These are phyloP conservation scores for Paedocypris sp. DNA, from an alignment of 2,113 vertebrate genomes.

Conservation along the genomic window DNA sequence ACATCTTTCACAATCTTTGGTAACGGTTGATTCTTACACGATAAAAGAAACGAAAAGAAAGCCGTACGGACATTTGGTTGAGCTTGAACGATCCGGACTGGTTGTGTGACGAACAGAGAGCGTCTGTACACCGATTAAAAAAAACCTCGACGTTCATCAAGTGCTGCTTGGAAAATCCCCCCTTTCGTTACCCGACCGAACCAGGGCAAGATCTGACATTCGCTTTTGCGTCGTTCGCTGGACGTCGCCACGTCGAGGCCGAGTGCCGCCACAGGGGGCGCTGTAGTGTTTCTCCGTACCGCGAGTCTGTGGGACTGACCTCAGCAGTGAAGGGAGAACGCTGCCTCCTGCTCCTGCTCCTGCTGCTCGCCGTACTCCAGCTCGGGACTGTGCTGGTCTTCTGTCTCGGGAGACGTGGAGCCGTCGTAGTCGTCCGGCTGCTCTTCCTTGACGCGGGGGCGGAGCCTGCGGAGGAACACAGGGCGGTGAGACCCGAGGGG, in stretches of 20 bases:
- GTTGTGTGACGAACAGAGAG: slow-evolving; percentile 10
- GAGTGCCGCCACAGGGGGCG: slow-evolving; percentile 14
- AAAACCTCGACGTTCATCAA: slow-evolving; percentile 33
- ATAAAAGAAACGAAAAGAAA: not conserved
- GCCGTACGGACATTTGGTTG: slow-evolving; percentile 12
- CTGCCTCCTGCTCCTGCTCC: slow-evolving; percentile 55
- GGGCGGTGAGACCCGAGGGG: not conserved
- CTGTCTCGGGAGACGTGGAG: slow-evolving; percentile 80
- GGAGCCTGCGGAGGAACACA: slow-evolving; percentile 51
- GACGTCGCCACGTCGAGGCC: no score
- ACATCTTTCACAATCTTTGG: slow-evolving; percentile 38
- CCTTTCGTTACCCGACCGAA: slow-evolving; percentile 33
- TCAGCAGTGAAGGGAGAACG: slow-evolving; percentile 41
- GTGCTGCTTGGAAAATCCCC: slow-evolving; percentile 39
- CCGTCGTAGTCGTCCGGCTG: slow-evolving; percentile 83
- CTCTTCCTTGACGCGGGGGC: slow-evolving; percentile 83
- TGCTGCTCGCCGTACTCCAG: slow-evolving; percentile 74
- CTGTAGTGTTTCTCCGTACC: not conserved
- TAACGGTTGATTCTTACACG: slow-evolving; percentile 16
- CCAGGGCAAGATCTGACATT: slow-evolving; percentile 32
- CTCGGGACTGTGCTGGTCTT: slow-evolving; percentile 80
- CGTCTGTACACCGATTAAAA: slow-evolving; percentile 36
- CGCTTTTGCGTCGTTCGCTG: slow-evolving; percentile 27
- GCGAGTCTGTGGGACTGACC: slow-evolving; percentile 15
- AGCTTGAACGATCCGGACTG: slow-evolving; percentile 8